These are phyloP conservation scores for Sebastes alutus DNA, from an alignment of 2,797 vertebrate species.

Conservation along the genomic window DNA sequence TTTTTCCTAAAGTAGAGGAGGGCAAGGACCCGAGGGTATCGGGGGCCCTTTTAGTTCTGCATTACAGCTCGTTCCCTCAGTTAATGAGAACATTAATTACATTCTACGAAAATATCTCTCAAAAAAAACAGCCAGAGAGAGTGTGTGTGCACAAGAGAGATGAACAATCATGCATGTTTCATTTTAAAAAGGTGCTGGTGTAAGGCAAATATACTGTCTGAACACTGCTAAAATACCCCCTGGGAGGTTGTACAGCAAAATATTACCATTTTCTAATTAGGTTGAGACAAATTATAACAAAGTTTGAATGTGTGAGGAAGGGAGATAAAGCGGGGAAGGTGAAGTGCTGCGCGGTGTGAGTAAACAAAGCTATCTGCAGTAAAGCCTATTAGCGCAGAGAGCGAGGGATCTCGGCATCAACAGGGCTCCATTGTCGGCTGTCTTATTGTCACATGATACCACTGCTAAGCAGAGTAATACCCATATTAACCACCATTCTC, in stretches of 20 bases:
- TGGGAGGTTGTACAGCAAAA: slow-evolving; percentile 67
- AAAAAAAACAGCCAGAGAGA: slow-evolving; percentile 41
- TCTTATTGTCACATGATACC: slow-evolving; percentile 78
- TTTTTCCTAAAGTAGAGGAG: slow-evolving; percentile 50
- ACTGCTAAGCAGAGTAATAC: slow-evolving; percentile 77
- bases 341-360: slow-evolving; percentile 34
- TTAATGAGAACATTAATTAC: slow-evolving; percentile 81
- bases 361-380: slow-evolving; percentile 69
- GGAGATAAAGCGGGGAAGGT: slow-evolving; percentile 58
- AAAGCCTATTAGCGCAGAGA: slow-evolving; percentile 62
- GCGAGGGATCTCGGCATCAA: slow-evolving; percentile 67
- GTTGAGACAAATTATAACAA: slow-evolving; percentile 64
- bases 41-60: slow-evolving; percentile 61
- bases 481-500: slow-evolving; percentile 79
- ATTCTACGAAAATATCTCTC: slow-evolving; percentile 58
- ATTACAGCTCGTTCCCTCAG: slow-evolving; percentile 66
- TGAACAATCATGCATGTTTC: slow-evolving; percentile 53
- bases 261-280: slow-evolving; percentile 70
- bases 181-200: slow-evolving; percentile 62
- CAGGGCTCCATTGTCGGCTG: slow-evolving; percentile 66
- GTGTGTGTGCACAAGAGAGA: slow-evolving; percentile 42
- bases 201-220: slow-evolving; percentile 59
- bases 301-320: slow-evolving; percentile 48
- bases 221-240: slow-evolving; percentile 63
- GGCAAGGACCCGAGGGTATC: slow-evolving; percentile 45